Evolutionary conservation across 2,888 invertebrate genomes (phyloP), one percentile per base, ranked within the genome.

Genomic region (Limnephilus rhombicus): DNA sequence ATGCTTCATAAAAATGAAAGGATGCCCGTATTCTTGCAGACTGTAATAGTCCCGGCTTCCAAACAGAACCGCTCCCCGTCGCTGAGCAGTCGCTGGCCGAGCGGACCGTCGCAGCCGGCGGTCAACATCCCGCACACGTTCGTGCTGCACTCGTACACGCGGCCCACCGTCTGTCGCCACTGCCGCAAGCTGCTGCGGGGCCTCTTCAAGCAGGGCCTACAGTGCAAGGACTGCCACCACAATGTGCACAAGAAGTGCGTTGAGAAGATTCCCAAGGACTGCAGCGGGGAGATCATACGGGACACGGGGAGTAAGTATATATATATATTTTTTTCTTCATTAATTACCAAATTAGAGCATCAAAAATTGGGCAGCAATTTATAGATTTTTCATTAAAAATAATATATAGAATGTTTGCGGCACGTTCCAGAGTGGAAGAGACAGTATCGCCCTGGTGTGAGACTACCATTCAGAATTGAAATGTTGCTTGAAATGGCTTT

Each of bases 181-280:
- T 99, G 99, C 96, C 99, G 99, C 96, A 99, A 99, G 96, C 97
- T 99, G 94, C 97, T 99, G 94, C 98, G 98, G 94, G 99, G 99
- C 0, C 96, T 99, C 89, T 99, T 99, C 96, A 98, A 98, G 95
- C 99, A 99, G 96, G 99, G 99, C 92, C 96, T 99, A 94, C 99
- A 99, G 95, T 99, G 99, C 95, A 98, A 98, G 95, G 99, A 99
- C 96, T 99, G 99, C 95, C 98, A 98, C 95, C 99, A 98, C 96
- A 99, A 99, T 96, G 98, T 98, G 93, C 99, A 99, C 95, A 98
- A 99, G 95, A 99, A 99, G 95, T 99, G 99, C 95, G 96, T 98
- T 94, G 98, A 98, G 80, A 97, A 97, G 95, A 98, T 98, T 95
- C 98, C 99, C 80, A 98, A 98, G 96, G 98, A 99, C 96, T 99